Percentiles rank a stretch among this genome's conserved stretches.
These are phyloP conservation scores for Acrobasis repandana DNA, from an alignment of 2,888 invertebrate species.

Conservation along the genomic window DNA sequence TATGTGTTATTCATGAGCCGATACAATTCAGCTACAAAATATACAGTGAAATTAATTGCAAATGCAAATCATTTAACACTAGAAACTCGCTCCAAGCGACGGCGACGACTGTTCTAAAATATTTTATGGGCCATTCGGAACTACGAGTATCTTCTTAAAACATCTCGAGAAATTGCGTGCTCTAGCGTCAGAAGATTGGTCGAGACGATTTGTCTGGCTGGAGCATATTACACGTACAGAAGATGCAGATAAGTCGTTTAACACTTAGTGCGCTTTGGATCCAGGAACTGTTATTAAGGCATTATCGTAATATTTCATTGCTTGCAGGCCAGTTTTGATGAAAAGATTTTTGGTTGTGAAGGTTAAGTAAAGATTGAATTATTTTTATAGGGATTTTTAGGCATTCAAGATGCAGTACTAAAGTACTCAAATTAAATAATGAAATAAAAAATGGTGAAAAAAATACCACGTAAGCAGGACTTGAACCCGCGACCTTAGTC, in stretches of 20 bases:
- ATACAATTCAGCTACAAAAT: neutral
- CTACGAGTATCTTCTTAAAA: conserved; percentile 55
- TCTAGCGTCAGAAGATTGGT: conserved; percentile 47
- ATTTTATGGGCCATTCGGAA: conserved; percentile 43
- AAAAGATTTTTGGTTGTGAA: neutral
- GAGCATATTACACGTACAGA: conserved; percentile 48
- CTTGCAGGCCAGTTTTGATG: neutral
- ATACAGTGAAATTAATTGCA: conserved; percentile 21
- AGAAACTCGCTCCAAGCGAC: conserved; percentile 38
- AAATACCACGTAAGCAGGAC: too few relatives aligned
- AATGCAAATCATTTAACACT: conserved; percentile 14
- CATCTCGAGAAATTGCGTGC: conserved; percentile 61
- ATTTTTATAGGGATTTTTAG: too few relatives aligned
- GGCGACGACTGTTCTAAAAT: conserved; percentile 39
- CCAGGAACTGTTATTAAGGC: conserved; percentile 31
- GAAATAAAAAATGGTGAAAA: too few relatives aligned
- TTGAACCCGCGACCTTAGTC: too few relatives aligned
- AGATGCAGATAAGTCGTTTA: conserved; percentile 38
- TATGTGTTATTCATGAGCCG: neutral
- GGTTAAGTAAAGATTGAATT: neutral
- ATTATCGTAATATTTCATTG: conserved; percentile 26
- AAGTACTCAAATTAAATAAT: too few relatives aligned
- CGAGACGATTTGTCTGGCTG: conserved; percentile 55
- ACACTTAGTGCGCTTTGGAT: conserved; percentile 31
- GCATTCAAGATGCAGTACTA: too few relatives aligned